phyloP scores from a whole-genome alignment of 2,888 invertebrate genomes.

The Diadegma fenestrale region DNA sequence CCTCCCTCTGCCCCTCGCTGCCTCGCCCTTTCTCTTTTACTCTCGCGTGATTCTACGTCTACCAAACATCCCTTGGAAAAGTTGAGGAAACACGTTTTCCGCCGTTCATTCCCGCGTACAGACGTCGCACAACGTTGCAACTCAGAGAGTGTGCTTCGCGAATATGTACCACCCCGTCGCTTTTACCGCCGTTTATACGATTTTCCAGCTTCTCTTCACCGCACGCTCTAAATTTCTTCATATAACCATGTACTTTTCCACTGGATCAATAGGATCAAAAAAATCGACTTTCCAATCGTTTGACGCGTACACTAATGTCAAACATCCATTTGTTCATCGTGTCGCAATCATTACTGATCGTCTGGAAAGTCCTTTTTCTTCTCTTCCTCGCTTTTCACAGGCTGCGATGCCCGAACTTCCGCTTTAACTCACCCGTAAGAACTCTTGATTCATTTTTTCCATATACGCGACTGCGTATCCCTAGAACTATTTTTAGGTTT shows the following conservation, averaged over 20 bases:
- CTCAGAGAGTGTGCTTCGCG: not conserved
- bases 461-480: not conserved
- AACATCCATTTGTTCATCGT: constrained; percentile 3
- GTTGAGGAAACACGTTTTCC: constrained; percentile 51
- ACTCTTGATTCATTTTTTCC: constrained; percentile 11
- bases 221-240: not conserved
- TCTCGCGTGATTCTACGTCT: constrained; percentile 11
- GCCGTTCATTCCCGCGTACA: constrained; percentile 33
- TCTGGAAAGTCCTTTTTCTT: not conserved
- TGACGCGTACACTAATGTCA: not conserved
- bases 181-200: not conserved
- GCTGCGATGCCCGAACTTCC: constrained; percentile 33
- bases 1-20: constrained; percentile 4
- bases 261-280: not conserved
- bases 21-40: constrained; percentile 12
- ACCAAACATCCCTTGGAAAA: constrained; percentile 48
- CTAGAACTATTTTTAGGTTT: not conserved
- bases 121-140: constrained; percentile 14
- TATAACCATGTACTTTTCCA: not conserved
- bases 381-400: not conserved
- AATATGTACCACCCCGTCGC: constrained; percentile 24
- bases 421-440: constrained; percentile 52
- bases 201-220: not conserved
- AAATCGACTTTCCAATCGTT: not conserved
- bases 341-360: not conserved